Evolutionary conservation across 2,113 vertebrate genomes (phyloP).

Genomic region (Protobothrops flavoviridis): DNA sequence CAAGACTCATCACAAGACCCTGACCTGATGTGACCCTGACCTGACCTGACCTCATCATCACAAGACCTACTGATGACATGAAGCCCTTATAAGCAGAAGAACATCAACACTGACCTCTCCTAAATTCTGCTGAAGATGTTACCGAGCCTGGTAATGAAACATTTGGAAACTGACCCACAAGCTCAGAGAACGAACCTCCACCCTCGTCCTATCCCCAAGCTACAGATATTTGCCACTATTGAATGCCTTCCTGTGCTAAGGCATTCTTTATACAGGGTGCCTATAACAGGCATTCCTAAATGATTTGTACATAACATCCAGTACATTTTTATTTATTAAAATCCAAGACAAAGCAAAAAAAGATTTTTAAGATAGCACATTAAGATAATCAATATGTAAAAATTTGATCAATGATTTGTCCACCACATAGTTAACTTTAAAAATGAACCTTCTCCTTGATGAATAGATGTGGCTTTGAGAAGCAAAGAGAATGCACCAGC

Average conservation of each 20-base stretch:
- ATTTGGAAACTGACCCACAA: too few species aligned
- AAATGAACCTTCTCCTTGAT: not conserved
- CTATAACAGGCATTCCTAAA: conserved; percentile 25
- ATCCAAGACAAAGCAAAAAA: conserved; percentile 31
- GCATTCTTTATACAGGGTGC: not conserved
- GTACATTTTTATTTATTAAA: conserved; percentile 40
- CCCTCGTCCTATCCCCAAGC: too few species aligned
- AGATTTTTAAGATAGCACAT: conserved; percentile 36
- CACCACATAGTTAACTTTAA: not conserved
- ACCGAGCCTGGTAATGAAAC: too few species aligned
- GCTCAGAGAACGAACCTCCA: too few species aligned
- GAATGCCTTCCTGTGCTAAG: conserved; percentile 22
- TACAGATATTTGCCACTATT: too few species aligned
- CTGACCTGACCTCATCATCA: too few species aligned
- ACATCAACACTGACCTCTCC: too few species aligned
- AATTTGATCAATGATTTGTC: conserved; percentile 3
- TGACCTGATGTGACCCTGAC: too few species aligned
- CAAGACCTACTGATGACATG: too few species aligned
- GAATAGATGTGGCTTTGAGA: not conserved
- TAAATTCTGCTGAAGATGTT: too few species aligned
- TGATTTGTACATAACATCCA: not conserved
- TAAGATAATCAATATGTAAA: conserved; percentile 19
- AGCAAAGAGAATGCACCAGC: not conserved
- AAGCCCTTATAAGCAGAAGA: too few species aligned
- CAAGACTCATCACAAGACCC: too few species aligned